A percentile compares a stretch with the other conserved stretches of the same genome.
Evolutionary conservation across 2,888 invertebrate species (phyloP).

Genomic region (Hololepta plana): DNA sequence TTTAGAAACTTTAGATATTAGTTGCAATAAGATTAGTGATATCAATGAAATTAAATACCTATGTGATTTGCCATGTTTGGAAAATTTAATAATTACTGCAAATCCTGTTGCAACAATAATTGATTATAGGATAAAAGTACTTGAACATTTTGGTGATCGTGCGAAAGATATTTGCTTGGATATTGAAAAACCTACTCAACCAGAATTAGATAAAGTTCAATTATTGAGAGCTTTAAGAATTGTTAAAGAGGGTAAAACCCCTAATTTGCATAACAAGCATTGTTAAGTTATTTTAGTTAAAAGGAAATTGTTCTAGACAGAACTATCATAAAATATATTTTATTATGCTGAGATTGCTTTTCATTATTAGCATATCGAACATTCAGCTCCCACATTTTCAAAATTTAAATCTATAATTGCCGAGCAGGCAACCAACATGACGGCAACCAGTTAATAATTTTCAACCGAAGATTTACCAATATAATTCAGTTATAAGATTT

Average conservation of each 20-base stretch:
- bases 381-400: no score
- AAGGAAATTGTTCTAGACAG: no score
- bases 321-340: no score
- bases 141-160: slow-evolving; percentile 72
- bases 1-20: slow-evolving; percentile 67
- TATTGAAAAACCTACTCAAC: slow-evolving; percentile 68
- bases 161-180: slow-evolving; percentile 75
- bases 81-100: slow-evolving; percentile 70
- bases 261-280: no score
- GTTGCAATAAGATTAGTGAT: slow-evolving; percentile 65
- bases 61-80: slow-evolving; percentile 68
- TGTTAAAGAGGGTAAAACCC: slow-evolving; percentile 47
- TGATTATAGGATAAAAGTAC: slow-evolving; percentile 80
- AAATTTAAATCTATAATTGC: no score
- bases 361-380: no score
- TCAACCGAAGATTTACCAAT: no score
- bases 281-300: no score
- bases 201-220: slow-evolving; percentile 82
- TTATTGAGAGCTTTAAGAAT: slow-evolving; percentile 74
- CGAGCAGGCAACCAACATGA: no score
- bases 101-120: slow-evolving; percentile 74
- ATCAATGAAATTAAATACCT: slow-evolving; percentile 68
- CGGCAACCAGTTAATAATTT: no score
- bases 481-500: no score
- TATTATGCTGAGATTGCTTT: no score